These are phyloP conservation scores for Actenoides lindsayi DNA, from an alignment of 2,113 vertebrate genomes.

Conservation along the genomic window DNA sequence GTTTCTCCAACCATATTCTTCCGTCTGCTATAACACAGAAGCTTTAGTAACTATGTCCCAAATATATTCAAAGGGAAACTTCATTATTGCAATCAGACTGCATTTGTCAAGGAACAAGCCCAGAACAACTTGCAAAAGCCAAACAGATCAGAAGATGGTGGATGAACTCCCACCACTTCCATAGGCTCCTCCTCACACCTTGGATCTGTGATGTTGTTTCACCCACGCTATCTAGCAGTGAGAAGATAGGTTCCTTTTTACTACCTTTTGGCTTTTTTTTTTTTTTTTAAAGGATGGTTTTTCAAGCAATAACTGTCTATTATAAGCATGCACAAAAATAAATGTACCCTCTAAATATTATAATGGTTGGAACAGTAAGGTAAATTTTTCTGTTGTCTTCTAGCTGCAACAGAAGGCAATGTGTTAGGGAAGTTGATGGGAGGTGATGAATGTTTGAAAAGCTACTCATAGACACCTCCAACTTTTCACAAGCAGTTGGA, in stretches of 20 bases:
- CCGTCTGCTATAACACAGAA: background rate
- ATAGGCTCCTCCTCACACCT: background rate
- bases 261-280: background rate
- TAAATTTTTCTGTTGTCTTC: background rate
- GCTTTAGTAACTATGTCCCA: background rate
- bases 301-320: background rate
- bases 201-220: background rate
- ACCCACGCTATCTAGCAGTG: background rate
- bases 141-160: background rate
- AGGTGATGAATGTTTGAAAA: background rate
- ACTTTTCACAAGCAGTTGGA: background rate
- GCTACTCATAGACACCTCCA: background rate
- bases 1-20: background rate
- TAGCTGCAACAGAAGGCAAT: background rate
- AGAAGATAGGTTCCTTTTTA: background rate
- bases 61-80: background rate
- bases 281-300: background rate
- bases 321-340: background rate
- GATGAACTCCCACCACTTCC: background rate
- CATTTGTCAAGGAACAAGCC: background rate
- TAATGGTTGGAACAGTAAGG: background rate
- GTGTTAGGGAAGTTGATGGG: background rate
- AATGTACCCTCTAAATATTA: background rate
- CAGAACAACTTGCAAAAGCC: background rate
- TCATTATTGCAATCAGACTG: background rate